phyloP scores from a whole-genome alignment of 1,140 invertebrate genomes.

The Mercenaria mercenaria region DNA sequence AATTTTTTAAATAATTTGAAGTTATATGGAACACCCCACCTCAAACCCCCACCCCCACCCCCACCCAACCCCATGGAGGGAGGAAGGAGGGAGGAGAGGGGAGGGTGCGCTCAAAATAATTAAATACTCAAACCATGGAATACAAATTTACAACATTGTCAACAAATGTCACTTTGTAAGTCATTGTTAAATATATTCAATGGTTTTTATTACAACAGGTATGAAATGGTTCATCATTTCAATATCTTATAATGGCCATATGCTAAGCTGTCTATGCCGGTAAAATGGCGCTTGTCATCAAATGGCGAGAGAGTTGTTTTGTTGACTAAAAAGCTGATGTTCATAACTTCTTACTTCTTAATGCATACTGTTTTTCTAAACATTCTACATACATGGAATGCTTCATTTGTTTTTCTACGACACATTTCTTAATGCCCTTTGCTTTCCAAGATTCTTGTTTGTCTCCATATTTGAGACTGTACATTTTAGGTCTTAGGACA shows the following conservation, averaged over 20 bases:
- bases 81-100: no score
- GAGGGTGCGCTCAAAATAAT: no score
- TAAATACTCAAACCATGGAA: not conserved
- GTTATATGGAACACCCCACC: no score
- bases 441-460: not conserved
- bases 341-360: slow-evolving; percentile 35
- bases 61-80: no score
- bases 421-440: slow-evolving; percentile 40
- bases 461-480: not conserved
- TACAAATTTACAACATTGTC: no score
- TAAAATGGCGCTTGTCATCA: slow-evolving; percentile 58
- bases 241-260: slow-evolving; percentile 10
- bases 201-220: no score
- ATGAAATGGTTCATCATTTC: slow-evolving; percentile 25
- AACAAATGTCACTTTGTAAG: no score
- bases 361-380: not conserved
- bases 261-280: not conserved
- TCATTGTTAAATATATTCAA: no score
- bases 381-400: not conserved
- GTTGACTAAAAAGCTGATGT: slow-evolving; percentile 59
- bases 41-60: no score
- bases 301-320: slow-evolving; percentile 53
- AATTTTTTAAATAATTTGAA: no score
- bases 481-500: slow-evolving; percentile 45
- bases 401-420: slow-evolving; percentile 22